phyloP scores from a whole-genome alignment of 2,797 vertebrate genomes.

The Hoplostethus atlanticus region DNA sequence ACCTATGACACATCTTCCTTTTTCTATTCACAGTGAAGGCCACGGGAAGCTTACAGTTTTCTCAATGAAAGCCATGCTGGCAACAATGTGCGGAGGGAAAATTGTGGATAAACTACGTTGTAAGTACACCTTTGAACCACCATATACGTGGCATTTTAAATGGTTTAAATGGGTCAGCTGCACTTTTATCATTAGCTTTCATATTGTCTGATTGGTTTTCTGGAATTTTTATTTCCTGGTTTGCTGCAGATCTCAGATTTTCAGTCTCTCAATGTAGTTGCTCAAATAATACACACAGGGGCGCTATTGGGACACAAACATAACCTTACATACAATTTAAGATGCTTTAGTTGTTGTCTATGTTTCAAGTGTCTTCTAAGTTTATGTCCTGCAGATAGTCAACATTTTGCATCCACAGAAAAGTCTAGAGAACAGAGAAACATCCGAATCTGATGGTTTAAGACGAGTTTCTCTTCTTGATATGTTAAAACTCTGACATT shows the following conservation, averaged over 20 bases:
- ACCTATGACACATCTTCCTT: not conserved
- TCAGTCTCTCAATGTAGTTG: conserved; percentile 43
- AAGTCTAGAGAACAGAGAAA: conserved; percentile 6
- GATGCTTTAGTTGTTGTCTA: not conserved
- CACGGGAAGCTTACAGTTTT: conserved; percentile 97
- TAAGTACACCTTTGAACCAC: conserved; percentile 56
- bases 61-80: conserved; percentile 96
- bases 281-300: conserved; percentile 50
- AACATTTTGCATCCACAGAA: conserved; percentile 52
- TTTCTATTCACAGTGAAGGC: conserved; percentile 89
- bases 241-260: not conserved
- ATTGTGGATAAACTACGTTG: conserved; percentile 98
- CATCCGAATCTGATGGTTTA: no score
- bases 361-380: conserved; percentile 10
- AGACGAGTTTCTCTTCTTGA: no score
- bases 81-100: conserved; percentile 98
- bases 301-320: conserved; percentile 53
- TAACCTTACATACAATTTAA: not conserved
- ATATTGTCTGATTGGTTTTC: no score
- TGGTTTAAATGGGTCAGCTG: not conserved
- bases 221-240: conserved; percentile 1
- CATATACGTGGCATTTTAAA: not conserved
- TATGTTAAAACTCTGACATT: conserved; percentile 24
- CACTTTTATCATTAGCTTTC: not conserved
- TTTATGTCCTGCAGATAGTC: not conserved